Evolutionary conservation across 2,113 vertebrate species (phyloP).

Genomic region (Athene cunicularia): DNA sequence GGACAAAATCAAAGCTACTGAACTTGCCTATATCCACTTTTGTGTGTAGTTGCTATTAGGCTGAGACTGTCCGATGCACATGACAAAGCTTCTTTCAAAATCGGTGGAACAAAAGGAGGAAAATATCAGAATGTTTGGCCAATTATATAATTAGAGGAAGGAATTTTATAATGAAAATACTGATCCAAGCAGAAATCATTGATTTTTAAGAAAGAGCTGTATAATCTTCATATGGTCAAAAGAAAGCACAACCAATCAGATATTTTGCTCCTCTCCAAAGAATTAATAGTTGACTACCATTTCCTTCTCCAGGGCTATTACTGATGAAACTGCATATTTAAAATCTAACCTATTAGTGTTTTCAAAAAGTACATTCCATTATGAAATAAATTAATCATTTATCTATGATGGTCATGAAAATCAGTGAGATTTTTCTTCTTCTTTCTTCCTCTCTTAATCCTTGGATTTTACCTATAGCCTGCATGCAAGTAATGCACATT

Average conservation of each 20-base stretch:
- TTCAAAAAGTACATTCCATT: slow-evolving; percentile 31
- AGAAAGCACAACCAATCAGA: background rate
- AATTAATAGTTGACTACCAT: background rate
- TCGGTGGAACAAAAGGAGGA: background rate
- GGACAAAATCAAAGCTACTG: slow-evolving; percentile 19
- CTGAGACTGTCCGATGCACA: background rate
- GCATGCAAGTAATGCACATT: slow-evolving; percentile 87
- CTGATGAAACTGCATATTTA: background rate
- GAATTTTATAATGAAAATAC: background rate
- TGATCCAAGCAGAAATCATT: background rate
- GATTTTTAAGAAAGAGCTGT: background rate
- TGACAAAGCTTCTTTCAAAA: background rate
- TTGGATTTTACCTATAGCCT: slow-evolving; percentile 86
- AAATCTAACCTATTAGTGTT: background rate
- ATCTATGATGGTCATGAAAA: slow-evolving; percentile 17
- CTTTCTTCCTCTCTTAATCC: slow-evolving; percentile 78
- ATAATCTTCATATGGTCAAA: background rate
- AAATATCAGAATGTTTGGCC: background rate
- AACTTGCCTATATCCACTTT: background rate
- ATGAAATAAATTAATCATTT: slow-evolving; percentile 42
- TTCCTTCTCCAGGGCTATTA: background rate
- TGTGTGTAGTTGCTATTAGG: background rate
- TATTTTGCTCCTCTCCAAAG: background rate
- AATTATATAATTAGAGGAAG: background rate
- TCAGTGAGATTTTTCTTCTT: slow-evolving; percentile 35